phyloP scores from a whole-genome alignment of 2,113 vertebrate species.

The Chaetops frenatus region DNA sequence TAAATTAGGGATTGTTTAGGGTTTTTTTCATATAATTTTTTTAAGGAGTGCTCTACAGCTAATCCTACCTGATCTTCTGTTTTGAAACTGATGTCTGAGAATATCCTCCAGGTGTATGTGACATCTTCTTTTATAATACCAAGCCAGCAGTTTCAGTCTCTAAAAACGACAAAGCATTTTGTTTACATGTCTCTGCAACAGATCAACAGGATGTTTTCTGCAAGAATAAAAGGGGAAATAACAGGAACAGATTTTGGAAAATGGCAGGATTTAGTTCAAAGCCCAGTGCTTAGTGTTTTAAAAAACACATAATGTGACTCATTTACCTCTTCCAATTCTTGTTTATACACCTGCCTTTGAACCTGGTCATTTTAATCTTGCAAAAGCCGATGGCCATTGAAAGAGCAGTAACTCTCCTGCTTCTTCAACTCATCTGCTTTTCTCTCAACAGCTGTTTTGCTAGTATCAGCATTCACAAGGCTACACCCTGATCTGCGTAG shows the following conservation, averaged over 20 bases:
- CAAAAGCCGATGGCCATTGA: neutral
- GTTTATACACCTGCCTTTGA: neutral
- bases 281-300: neutral
- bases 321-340: neutral
- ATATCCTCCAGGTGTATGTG: neutral
- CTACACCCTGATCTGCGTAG: neutral
- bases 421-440: neutral
- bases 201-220: neutral
- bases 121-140: neutral
- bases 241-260: neutral
- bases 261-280: neutral
- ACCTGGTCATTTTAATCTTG: neutral
- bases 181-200: fast-evolving
- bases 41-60: neutral
- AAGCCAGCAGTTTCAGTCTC: neutral
- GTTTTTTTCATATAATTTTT: neutral
- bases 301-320: neutral
- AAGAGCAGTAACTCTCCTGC: neutral
- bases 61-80: neutral
- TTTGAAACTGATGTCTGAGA: neutral
- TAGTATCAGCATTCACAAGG: neutral
- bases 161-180: neutral
- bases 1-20: neutral
- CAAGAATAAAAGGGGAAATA: neutral
- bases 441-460: neutral